These are phyloP conservation scores for Rhopilema esculentum DNA, from an alignment of 30 jellyfish, hydroid and myxozoan genomes.

Conservation along the genomic window DNA sequence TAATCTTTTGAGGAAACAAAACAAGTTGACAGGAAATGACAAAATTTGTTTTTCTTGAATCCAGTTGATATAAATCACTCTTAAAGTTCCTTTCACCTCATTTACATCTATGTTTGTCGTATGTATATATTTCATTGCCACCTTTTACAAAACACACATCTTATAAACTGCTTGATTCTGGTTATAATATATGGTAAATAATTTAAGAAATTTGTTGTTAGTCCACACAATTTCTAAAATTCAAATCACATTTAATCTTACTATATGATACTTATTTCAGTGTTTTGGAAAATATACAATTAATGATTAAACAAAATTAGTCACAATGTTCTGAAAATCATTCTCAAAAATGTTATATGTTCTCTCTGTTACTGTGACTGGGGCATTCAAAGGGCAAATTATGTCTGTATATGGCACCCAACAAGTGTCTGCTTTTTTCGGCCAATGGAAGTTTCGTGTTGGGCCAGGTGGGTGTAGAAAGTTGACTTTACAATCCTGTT, in stretches of 20 bases:
- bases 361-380: slow-evolving; percentile 28
- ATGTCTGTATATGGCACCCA: slow-evolving; percentile 50
- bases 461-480: slow-evolving; percentile 75
- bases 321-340: slow-evolving; percentile 1
- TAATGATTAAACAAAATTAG: not conserved
- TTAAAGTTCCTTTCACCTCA: no score
- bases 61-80: no score
- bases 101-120: no score
- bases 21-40: no score
- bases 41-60: no score
- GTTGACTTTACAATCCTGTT: slow-evolving; percentile 33
- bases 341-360: slow-evolving; percentile 9
- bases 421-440: slow-evolving; percentile 35
- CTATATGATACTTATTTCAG: not conserved
- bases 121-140: no score
- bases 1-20: no score
- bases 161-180: not conserved
- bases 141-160: not conserved
- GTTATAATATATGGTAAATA: not conserved
- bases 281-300: not conserved
- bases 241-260: not conserved
- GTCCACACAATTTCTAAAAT: not conserved
- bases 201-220: not conserved
- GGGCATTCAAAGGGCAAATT: slow-evolving; percentile 5
- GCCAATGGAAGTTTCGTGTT: slow-evolving; percentile 52